Conservation (phyloP, 1,140 invertebrate species). For the Brachionus koreanus region DNA sequence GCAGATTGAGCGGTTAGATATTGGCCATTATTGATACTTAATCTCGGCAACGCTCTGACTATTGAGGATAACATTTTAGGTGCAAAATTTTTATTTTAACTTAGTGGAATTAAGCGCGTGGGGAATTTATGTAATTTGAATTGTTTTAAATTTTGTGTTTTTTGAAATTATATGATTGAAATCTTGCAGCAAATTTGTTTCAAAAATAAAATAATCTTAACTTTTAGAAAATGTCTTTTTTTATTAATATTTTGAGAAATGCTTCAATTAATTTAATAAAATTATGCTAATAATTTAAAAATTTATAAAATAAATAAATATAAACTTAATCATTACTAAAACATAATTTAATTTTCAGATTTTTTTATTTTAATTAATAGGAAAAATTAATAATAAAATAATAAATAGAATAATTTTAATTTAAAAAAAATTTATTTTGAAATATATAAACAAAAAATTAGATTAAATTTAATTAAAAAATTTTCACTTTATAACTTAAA, state of each 20-base stretch:
- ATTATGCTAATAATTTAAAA: too few relatives aligned
- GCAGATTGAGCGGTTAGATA: not conserved
- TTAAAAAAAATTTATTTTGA: too few relatives aligned
- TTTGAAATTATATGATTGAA: not conserved
- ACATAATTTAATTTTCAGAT: too few relatives aligned
- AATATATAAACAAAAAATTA: too few relatives aligned
- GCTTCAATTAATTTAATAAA: not conserved
- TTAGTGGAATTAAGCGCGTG: constrained; percentile 17
- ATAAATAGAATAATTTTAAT: too few relatives aligned
- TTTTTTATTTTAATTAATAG: too few relatives aligned
- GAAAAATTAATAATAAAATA: too few relatives aligned
- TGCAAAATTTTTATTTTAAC: not conserved
- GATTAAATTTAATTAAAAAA: too few relatives aligned
- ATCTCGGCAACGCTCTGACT: not conserved
- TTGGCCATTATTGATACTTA: not conserved
- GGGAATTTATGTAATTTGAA: not conserved
- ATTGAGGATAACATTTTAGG: not conserved
- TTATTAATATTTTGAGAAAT: too few relatives aligned
- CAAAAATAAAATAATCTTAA: not conserved
- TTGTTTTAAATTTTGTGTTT: not conserved
- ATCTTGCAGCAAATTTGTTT: not conserved
- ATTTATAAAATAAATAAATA: too few relatives aligned
- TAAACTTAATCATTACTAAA: too few relatives aligned
- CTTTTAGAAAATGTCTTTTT: not conserved
- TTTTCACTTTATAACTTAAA: too few relatives aligned